Percentiles rank a stretch among this genome's conserved stretches.
Conservation (phyloP, 2,888 invertebrate species). For the Orchestes rusci region DNA sequence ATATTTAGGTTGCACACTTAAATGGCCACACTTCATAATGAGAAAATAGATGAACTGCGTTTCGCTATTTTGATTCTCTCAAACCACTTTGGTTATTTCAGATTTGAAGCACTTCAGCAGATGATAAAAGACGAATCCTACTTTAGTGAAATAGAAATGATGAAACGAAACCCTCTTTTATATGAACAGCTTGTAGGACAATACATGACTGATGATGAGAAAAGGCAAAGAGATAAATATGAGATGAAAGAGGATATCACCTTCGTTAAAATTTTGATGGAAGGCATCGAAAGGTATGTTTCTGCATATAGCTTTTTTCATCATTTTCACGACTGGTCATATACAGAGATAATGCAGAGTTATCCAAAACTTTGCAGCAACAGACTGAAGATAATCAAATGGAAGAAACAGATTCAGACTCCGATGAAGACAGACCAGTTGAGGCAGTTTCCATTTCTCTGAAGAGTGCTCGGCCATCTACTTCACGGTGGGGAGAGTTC, state of each 20-base stretch:
- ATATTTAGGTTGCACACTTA: too few relatives aligned
- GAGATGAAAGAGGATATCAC: constrained; percentile 53
- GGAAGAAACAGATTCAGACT: constrained; percentile 36
- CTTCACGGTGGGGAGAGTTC: constrained; percentile 37
- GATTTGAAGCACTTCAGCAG: constrained; percentile 68
- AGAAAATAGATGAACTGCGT: too few relatives aligned
- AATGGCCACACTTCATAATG: too few relatives aligned
- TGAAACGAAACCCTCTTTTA: constrained; percentile 79
- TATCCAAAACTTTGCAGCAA: constrained; percentile 55
- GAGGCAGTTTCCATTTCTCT: constrained; percentile 17
- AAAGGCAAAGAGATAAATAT: constrained; percentile 51
- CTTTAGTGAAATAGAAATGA: constrained; percentile 91
- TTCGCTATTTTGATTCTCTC: too few relatives aligned
- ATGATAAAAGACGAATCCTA: constrained; percentile 64
- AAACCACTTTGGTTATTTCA: constrained; percentile 4
- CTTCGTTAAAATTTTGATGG: constrained; percentile 71
- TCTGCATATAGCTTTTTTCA: not conserved
- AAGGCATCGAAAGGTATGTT: constrained; percentile 58
- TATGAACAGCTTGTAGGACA: constrained; percentile 79
- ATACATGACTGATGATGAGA: constrained; percentile 73
- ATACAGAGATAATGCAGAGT: constrained; percentile 57
- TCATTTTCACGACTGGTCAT: not conserved
- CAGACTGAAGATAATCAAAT: constrained; percentile 50
- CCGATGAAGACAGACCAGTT: constrained; percentile 16
- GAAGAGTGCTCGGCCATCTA: constrained; percentile 25